phyloP scores from a whole-genome alignment of 2,113 vertebrate species.

The Zingel zingel region DNA sequence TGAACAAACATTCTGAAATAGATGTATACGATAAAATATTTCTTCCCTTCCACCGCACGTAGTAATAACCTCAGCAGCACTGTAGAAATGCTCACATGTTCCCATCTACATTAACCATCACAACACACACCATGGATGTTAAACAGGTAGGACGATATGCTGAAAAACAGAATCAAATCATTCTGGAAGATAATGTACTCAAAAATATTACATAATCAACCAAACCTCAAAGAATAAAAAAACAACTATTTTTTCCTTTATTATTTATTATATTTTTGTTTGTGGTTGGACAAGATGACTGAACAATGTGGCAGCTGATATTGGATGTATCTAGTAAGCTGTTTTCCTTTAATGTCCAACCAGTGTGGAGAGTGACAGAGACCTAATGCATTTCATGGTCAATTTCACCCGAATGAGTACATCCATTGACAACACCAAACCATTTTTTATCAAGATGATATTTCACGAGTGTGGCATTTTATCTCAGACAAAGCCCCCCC shows the following conservation, averaged over 20 bases:
- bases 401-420: constrained; percentile 60
- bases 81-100: background rate
- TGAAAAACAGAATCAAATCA: background rate
- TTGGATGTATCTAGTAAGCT: constrained; percentile 38
- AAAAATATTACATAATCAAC: background rate
- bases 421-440: constrained; percentile 63
- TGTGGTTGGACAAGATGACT: constrained; percentile 28
- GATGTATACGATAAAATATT: constrained; percentile 8
- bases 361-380: constrained; percentile 54
- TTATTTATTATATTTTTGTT: background rate
- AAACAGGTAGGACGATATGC: background rate
- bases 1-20: background rate
- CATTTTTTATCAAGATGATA: constrained; percentile 69
- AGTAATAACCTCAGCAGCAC: constrained; percentile 7
- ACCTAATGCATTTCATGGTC: constrained; percentile 71
- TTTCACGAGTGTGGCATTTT: constrained; percentile 66
- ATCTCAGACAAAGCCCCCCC: constrained; percentile 18
- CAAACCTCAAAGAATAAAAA: background rate
- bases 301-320: constrained; percentile 32
- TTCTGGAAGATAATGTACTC: background rate
- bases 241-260: background rate
- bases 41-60: background rate
- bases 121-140: background rate
- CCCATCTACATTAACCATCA: background rate
- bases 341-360: constrained; percentile 62